Percentiles rank a stretch among this genome's conserved stretches.
phyloP scores from a whole-genome alignment of 2,888 invertebrate species.

The Heliconius cydno region DNA sequence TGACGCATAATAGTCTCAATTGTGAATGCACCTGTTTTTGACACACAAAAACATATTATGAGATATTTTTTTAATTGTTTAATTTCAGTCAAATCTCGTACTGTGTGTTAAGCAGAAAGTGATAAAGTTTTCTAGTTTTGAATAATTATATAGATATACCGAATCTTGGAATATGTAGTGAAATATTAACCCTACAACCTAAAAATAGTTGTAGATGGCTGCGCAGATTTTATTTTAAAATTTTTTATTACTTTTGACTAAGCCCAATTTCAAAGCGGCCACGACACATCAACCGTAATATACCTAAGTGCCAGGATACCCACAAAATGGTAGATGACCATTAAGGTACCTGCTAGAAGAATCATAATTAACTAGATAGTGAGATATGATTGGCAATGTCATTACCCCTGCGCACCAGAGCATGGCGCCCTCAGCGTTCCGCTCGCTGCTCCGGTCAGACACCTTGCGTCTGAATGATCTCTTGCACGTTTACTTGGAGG shows the following conservation, averaged over 20 bases:
- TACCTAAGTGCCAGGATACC: background rate
- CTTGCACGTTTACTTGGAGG: conserved; percentile 37
- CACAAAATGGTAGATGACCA: conserved; percentile 1
- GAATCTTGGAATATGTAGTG: no score
- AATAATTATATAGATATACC: no score
- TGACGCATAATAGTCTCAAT: background rate
- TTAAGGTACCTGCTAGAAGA: conserved; percentile 29
- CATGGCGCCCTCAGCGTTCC: conserved; percentile 65
- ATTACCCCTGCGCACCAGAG: conserved; percentile 71
- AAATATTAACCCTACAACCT: no score
- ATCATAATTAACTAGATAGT: conserved; percentile 52
- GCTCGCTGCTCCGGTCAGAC: conserved; percentile 68
- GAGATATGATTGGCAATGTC: conserved; percentile 79
- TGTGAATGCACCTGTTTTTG: background rate
- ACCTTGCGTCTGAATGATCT: conserved; percentile 58
- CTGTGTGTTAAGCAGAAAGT: background rate
- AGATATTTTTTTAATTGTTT: no score
- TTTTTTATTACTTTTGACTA: background rate
- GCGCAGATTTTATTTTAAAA: no score
- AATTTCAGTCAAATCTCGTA: no score
- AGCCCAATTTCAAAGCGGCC: background rate
- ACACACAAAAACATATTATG: background rate
- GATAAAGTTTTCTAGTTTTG: no score
- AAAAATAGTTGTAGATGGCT: no score
- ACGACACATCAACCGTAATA: background rate